Evolutionary conservation across 2,797 vertebrate species (phyloP).

Genomic region (Lateolabrax maculatus): DNA sequence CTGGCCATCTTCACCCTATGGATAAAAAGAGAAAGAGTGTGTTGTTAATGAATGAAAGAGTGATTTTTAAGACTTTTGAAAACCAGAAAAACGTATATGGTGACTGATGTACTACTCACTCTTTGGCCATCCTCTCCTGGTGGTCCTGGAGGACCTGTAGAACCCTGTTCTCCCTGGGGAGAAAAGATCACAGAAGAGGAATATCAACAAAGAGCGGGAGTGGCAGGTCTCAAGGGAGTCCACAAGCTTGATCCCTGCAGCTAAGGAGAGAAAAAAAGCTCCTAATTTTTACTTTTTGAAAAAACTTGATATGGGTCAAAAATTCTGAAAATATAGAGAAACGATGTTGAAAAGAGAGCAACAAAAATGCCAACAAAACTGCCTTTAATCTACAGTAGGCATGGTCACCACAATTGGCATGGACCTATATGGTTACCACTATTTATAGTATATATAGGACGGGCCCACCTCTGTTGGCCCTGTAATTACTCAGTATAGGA

Average conservation of each 20-base stretch:
- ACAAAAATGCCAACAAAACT: conserved; percentile 42
- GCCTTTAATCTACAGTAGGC: conserved; percentile 69
- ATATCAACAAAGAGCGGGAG: conserved; percentile 32
- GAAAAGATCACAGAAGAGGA: conserved; percentile 43
- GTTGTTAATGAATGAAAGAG: conserved; percentile 7
- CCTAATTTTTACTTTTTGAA: conserved; percentile 19
- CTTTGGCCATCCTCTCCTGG: conserved; percentile 96
- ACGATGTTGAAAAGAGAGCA: conserved; percentile 18
- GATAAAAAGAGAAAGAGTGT: conserved; percentile 8
- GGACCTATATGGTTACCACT: conserved; percentile 67
- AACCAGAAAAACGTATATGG: background rate
- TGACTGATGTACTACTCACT: conserved; percentile 80
- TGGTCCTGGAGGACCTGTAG: conserved; percentile 92
- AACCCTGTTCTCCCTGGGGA: conserved; percentile 91
- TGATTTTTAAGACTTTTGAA: background rate
- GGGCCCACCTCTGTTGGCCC: conserved; percentile 61
- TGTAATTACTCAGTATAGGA: conserved; percentile 85
- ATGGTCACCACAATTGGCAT: conserved; percentile 70
- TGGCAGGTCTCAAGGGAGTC: conserved; percentile 25
- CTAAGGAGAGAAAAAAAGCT: conserved; percentile 6
- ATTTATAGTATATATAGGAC: conserved; percentile 74
- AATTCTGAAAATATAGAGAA: conserved; percentile 36
- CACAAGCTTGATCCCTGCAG: conserved; percentile 2
- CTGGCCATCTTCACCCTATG: conserved; percentile 97
- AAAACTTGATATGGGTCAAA: conserved; percentile 34